Evolutionary conservation across 92 coral and sea anemone genomes (phyloP).

Genomic region (Porites rus): DNA sequence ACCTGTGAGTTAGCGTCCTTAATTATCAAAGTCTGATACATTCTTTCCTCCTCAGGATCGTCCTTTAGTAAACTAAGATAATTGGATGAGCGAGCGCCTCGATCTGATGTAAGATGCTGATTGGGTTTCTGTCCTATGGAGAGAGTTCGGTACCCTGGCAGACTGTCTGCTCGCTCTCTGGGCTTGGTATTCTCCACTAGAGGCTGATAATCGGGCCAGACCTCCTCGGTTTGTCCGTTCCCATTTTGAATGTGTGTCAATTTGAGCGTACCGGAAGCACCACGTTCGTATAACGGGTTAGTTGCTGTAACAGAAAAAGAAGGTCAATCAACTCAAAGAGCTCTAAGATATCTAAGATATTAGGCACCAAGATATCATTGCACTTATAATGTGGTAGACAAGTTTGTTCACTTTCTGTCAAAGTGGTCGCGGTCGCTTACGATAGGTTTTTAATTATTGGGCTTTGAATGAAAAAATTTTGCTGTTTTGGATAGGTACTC

Average conservation of each 20-base stretch:
- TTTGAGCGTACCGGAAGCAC: conserved; percentile 46
- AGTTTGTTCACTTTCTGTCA: too few relatives aligned
- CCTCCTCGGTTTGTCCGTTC: background rate
- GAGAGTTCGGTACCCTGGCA: conserved; percentile 32
- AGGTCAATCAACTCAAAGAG: background rate
- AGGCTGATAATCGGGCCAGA: conserved; percentile 42
- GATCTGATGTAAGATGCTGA: background rate
- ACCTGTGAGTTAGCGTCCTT: conserved; percentile 23
- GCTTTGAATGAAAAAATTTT: too few relatives aligned
- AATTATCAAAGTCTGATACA: conserved; percentile 29
- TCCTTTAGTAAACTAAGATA: conserved; percentile 39
- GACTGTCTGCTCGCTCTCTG: conserved; percentile 31
- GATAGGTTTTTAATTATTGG: too few relatives aligned
- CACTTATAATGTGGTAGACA: too few relatives aligned
- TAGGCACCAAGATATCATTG: too few relatives aligned
- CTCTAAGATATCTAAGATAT: too few relatives aligned
- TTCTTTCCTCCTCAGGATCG: conserved; percentile 1
- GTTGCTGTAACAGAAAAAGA: background rate
- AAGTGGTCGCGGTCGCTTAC: too few relatives aligned
- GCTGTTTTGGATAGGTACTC: too few relatives aligned
- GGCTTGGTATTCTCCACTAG: conserved; percentile 46
- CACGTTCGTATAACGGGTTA: conserved; percentile 39
- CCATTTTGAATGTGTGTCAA: background rate
- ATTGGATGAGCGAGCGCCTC: conserved; percentile 43
- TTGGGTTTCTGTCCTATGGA: conserved; percentile 17